Conservation (phyloP, 2,113 vertebrate species). For the Nesogale talazaci region DNA sequence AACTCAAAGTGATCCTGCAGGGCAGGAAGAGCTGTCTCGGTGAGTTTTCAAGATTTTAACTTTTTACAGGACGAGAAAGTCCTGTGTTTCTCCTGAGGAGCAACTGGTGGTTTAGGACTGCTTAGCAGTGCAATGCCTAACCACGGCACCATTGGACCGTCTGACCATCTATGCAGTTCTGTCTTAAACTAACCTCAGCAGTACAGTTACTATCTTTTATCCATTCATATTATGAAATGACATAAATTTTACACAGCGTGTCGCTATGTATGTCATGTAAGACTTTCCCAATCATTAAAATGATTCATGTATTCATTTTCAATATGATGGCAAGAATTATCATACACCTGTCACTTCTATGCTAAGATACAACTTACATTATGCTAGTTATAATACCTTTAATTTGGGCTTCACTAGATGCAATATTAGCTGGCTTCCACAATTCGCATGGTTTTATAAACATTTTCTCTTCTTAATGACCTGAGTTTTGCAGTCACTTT, state of each 20-base stretch:
- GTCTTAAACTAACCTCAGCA: not conserved
- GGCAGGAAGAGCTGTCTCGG: too few species aligned
- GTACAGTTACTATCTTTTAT: not conserved
- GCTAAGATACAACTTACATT: not conserved
- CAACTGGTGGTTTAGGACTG: too few species aligned
- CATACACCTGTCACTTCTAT: not conserved
- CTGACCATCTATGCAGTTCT: conserved; percentile 55
- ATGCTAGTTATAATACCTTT: not conserved
- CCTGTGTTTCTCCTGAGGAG: too few species aligned
- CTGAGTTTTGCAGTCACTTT: not conserved
- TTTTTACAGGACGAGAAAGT: too few species aligned
- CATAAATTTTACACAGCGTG: not conserved
- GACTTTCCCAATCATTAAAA: not conserved
- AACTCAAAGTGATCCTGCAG: too few species aligned
- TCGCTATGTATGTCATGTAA: not conserved
- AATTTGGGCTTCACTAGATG: conserved; percentile 23
- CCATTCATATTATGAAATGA: not conserved
- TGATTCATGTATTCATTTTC: not conserved
- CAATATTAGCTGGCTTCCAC: not conserved
- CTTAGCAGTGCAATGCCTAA: too few species aligned
- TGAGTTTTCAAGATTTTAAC: too few species aligned
- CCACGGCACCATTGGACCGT: not conserved
- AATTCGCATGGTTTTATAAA: not conserved
- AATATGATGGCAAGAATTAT: conserved; percentile 21
- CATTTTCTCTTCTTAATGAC: not conserved